phyloP scores from a whole-genome alignment of 2,113 vertebrate species.

The Aplodontia rufa region DNA sequence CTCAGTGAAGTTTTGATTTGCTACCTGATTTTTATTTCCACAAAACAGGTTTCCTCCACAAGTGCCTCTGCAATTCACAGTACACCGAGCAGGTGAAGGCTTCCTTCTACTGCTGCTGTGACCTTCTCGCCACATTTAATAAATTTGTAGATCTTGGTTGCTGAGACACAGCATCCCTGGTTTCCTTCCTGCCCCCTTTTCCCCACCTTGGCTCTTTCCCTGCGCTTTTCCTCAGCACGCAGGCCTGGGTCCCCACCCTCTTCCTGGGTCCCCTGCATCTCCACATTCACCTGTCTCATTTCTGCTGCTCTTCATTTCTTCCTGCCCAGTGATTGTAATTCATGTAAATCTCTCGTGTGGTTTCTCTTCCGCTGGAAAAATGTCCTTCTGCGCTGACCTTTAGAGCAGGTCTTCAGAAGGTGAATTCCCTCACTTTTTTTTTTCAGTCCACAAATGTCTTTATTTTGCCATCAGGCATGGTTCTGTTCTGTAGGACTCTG shows the following conservation, averaged over 20 bases:
- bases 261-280: neutral
- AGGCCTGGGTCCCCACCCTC: too few species aligned
- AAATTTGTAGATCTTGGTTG: neutral
- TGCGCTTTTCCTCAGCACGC: neutral
- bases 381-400: neutral
- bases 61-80: neutral
- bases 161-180: too few species aligned
- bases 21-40: neutral
- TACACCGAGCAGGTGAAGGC: accelerated
- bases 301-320: neutral
- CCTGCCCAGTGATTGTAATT: neutral
- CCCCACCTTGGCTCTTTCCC: neutral
- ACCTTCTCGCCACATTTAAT: neutral
- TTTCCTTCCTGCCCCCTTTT: neutral
- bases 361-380: neutral
- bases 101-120: neutral
- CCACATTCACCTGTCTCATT: neutral
- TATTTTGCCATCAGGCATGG: neutral
- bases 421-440: neutral
- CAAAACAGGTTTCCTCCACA: neutral
- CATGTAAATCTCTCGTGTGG: neutral
- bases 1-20: too few species aligned
- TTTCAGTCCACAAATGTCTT: neutral
- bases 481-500: neutral
- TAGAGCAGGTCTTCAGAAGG: neutral